Percentiles rank a stretch among this genome's conserved stretches.
These are phyloP conservation scores for Samia ricini DNA, from an alignment of 1,140 invertebrate genomes.

Conservation along the genomic window DNA sequence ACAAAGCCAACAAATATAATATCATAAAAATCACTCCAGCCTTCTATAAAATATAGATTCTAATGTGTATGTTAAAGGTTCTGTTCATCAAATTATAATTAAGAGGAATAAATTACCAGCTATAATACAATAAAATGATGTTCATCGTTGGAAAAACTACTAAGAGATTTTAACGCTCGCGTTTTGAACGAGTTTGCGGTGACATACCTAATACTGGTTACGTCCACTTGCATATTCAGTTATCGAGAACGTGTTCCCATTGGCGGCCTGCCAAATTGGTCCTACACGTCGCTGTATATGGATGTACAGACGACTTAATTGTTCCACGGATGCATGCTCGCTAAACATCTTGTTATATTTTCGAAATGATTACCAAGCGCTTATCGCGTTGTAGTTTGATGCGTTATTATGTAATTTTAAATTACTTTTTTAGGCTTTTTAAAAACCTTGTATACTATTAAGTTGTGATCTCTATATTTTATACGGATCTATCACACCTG, in stretches of 20 bases:
- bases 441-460: no score
- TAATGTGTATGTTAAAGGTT: not conserved
- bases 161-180: not conserved
- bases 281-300: constrained; percentile 14
- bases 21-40: no score
- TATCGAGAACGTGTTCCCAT: constrained; percentile 37
- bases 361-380: constrained; percentile 1
- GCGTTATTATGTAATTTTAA: no score
- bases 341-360: constrained; percentile 23
- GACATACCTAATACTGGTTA: constrained; percentile 21
- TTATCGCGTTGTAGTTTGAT: not conserved
- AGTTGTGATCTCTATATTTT: no score
- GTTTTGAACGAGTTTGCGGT: not conserved
- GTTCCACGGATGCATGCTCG: constrained; percentile 15
- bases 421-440: no score
- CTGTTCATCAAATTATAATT: not conserved
- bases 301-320: constrained; percentile 24
- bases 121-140: not conserved
- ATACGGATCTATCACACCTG: no score
- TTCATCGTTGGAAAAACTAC: not conserved
- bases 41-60: no score
- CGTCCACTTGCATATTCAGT: constrained; percentile 40
- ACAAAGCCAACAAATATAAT: no score
- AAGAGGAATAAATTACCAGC: not conserved
- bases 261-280: constrained; percentile 42